Percentiles rank a stretch among this genome's conserved stretches.
These are phyloP conservation scores for Cepaea nemoralis DNA, from an alignment of 1,140 invertebrate species.

Conservation along the genomic window DNA sequence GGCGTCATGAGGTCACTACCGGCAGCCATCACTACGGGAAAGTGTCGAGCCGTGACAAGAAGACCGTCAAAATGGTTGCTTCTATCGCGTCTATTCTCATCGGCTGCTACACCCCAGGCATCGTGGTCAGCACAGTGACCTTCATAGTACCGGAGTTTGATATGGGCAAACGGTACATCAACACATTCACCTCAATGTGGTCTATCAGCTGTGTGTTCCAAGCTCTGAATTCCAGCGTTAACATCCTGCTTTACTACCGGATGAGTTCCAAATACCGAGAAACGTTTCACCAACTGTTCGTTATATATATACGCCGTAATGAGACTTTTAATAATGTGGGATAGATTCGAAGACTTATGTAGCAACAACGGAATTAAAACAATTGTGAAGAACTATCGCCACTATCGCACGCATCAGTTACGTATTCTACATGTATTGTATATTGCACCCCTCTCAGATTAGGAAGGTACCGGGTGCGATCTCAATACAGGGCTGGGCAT, in stretches of 20 bases:
- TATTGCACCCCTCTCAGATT: no score
- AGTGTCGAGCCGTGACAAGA: neutral
- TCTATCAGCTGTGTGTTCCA: conserved; percentile 7
- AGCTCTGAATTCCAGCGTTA: conserved; percentile 7
- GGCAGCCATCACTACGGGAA: neutral
- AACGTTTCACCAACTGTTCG: neutral
- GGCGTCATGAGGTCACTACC: neutral
- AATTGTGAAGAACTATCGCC: no score
- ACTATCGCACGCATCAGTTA: no score
- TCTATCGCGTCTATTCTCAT: neutral
- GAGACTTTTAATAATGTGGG: no score
- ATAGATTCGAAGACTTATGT: no score
- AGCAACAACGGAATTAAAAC: no score
- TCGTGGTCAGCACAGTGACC: neutral
- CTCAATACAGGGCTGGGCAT: no score
- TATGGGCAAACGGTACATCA: neutral
- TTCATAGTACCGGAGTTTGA: neutral
- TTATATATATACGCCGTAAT: no score
- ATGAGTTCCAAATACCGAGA: conserved; percentile 17
- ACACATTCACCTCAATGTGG: neutral
- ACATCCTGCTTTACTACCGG: conserved; percentile 2
- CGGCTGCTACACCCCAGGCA: neutral
- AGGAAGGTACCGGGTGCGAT: no score
- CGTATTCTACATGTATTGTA: no score
- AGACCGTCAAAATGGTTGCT: neutral